A percentile compares a stretch with the other conserved stretches of the same genome.
Conservation (phyloP, 1,140 invertebrate genomes). For the Zelostemma sp. region DNA sequence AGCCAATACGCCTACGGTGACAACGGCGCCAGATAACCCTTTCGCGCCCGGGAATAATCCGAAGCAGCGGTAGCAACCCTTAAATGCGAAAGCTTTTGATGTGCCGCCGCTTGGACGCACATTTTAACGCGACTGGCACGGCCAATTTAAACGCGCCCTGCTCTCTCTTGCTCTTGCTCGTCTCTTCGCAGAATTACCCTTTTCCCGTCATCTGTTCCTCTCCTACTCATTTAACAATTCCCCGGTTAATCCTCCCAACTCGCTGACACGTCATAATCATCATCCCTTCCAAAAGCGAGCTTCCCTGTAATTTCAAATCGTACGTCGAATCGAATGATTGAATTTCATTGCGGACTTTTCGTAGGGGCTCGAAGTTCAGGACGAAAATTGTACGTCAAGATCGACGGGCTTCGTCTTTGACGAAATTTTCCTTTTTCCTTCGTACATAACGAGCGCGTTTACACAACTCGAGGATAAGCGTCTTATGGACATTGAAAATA, state of each 20-base stretch:
- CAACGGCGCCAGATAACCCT: constrained; percentile 45
- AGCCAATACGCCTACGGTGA: constrained; percentile 48
- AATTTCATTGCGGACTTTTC: neutral
- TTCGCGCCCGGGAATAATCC: constrained; percentile 51
- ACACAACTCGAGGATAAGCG: constrained; percentile 27
- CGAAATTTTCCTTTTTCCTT: too few species aligned
- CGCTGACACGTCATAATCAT: constrained; percentile 49
- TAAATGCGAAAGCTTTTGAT: constrained; percentile 51
- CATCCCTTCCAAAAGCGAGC: constrained; percentile 34
- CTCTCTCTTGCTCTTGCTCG: constrained; percentile 2
- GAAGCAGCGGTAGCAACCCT: constrained; percentile 35
- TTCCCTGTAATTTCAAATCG: constrained; percentile 56
- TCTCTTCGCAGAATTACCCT: constrained; percentile 9
- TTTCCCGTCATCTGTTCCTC: constrained; percentile 4
- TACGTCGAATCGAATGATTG: constrained; percentile 38
- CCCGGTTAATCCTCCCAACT: constrained; percentile 17
- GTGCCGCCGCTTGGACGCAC: constrained; percentile 48
- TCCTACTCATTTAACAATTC: constrained; percentile 19
- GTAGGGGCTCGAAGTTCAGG: neutral
- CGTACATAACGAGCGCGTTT: constrained; percentile 21
- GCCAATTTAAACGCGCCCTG: constrained; percentile 39
- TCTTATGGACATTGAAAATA: constrained; percentile 64
- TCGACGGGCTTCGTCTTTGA: too few species aligned
- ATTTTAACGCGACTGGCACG: constrained; percentile 41
- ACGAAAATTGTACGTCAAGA: too few species aligned